Evolutionary conservation across 2,797 vertebrate genomes (phyloP), one percentile per base, ranked within the genome.

Genomic region (Geotrypetes seraphini): DNA sequence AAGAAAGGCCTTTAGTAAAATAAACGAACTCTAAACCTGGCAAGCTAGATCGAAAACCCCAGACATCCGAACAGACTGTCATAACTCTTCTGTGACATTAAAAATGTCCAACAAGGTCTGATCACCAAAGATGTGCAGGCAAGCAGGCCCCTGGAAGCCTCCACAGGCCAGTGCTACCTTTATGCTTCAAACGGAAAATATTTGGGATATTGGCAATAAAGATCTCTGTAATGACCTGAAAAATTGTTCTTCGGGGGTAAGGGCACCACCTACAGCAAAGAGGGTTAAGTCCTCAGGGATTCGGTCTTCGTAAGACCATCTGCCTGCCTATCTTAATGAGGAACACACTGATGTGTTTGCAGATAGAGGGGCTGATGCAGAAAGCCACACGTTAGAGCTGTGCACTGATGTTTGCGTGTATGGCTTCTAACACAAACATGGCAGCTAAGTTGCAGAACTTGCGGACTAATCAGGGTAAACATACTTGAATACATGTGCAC

Each of bases 301-400:
- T 2, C 60, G 52, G 63, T n/a, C n/a, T n/a, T n/a, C n/a, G n/a
- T n/a, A n/a, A n/a, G n/a, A n/a, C n/a, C n/a, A 57, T 52, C 62
- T 63, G 69, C 64, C 66, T 68, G 66, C 65, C 53, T 50, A 49
- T 50, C 28, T 46, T 73, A 67, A 71, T 60, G 60, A 65, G 58
- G 58, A 71, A 51, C 60, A 67, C 48, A 65, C 63, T 56, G 60
- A 51, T 55, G 47, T 27, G 24, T 49, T 29, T n/a, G n/a, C n/a
- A n/a, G n/a, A n/a, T n/a, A n/a, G n/a, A n/a, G n/a, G n/a, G n/a
- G n/a, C n/a, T n/a, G n/a, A n/a, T n/a, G n/a, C n/a, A n/a, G n/a
- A n/a, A n/a, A n/a, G n/a, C n/a, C n/a, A n/a, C n/a, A n/a, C n/a
- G n/a, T n/a, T n/a, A n/a, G n/a, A n/a, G n/a, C n/a, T n/a, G n/a